Percentiles rank a stretch among this genome's conserved stretches.
phyloP scores from a whole-genome alignment of 2,888 invertebrate genomes.

The Dolichopus griseipennis region DNA sequence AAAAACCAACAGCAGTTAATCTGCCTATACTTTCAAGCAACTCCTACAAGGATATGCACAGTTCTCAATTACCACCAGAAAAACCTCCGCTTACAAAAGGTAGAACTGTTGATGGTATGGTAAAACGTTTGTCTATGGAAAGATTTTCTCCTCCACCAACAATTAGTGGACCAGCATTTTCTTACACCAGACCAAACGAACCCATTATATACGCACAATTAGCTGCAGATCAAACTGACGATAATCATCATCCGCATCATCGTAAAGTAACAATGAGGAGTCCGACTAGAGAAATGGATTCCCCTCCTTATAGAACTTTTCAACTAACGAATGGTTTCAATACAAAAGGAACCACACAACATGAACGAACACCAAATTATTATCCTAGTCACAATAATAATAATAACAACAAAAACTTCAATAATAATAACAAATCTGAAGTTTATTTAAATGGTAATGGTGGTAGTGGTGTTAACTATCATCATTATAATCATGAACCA shows the following conservation, averaged over 20 bases:
- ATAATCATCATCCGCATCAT: neutral
- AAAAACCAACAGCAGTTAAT: constrained; percentile 23
- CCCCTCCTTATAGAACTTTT: constrained; percentile 24
- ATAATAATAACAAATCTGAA: constrained; percentile 25
- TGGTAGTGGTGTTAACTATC: constrained; percentile 8
- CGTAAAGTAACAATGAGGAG: constrained; percentile 2
- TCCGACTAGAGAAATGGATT: constrained; percentile 25
- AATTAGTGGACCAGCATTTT: constrained; percentile 71
- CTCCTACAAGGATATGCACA: constrained; percentile 57
- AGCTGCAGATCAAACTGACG: constrained; percentile 35
- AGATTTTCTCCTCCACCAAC: constrained; percentile 58
- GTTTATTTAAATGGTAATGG: constrained; percentile 26
- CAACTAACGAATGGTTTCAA: constrained; percentile 19
- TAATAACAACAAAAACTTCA: constrained; percentile 23
- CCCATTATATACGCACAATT: constrained; percentile 72
- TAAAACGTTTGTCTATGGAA: constrained; percentile 64
- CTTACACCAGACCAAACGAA: constrained; percentile 58
- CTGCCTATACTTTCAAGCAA: constrained; percentile 36
- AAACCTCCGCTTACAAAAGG: constrained; percentile 62
- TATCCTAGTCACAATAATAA: constrained; percentile 20
- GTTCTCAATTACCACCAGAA: constrained; percentile 61
- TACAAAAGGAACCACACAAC: constrained; percentile 23
- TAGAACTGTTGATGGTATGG: constrained; percentile 66
- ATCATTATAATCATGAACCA: constrained; percentile 18
- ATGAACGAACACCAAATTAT: neutral